Conservation (phyloP, 2,888 invertebrate species). For the Apotomis turbidana region DNA sequence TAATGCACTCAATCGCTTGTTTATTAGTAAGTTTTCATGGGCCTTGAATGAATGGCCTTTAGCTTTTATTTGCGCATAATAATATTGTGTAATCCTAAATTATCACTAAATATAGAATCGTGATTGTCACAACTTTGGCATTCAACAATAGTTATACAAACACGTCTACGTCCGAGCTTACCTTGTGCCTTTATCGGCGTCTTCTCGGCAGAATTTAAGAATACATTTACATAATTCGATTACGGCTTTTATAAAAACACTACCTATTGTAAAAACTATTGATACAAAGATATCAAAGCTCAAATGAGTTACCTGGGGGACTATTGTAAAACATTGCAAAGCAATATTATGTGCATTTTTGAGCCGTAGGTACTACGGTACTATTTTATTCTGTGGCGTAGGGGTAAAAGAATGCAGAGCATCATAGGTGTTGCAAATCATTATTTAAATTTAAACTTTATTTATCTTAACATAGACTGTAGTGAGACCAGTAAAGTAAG, state of each 20-base stretch:
- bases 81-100: constrained; percentile 28
- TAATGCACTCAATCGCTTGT: constrained; percentile 23
- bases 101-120: constrained; percentile 38
- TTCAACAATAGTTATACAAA: constrained; percentile 15
- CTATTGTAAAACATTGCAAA: no score
- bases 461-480: no score
- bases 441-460: no score
- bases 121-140: constrained; percentile 28
- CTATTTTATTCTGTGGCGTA: no score
- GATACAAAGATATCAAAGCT: no score
- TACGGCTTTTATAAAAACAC: no score
- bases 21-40: constrained; percentile 10
- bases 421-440: no score
- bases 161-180: not conserved
- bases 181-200: not conserved
- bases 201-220: not conserved
- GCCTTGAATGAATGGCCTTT: constrained; percentile 32
- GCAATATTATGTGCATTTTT: no score
- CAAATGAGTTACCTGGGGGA: no score
- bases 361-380: no score
- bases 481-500: not conserved
- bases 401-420: no score
- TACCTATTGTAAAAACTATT: no score
- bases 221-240: not conserved
- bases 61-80: constrained; percentile 24